Base-by-base conservation (phyloP, 2,113 vertebrate species). In the Plestiodon gilberti region DNA sequence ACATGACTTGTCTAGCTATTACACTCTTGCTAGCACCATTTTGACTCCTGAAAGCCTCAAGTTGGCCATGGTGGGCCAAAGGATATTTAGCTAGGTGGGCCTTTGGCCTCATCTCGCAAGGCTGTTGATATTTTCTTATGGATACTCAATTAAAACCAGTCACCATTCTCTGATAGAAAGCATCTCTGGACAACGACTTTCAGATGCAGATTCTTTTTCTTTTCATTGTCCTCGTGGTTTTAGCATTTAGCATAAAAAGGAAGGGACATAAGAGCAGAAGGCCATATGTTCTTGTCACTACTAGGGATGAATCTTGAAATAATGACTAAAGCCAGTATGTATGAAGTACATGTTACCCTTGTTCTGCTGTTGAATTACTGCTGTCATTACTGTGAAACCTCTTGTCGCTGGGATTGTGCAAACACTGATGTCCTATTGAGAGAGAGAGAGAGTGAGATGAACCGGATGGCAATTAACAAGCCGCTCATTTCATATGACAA, bases 161-260 rank as follows among this genome's bases (percentile, higher is more conserved):
- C 76, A 85, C 28, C 76, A 85, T 85, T 52, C 76, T 33, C 82
- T 78, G 65, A 87, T 93, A 87, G 83, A 89, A 89, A 75, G 55
- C 70, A 90, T 91, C 83, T 81, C 78, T 92, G 77, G 85, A 87
- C 80, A 83, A 15, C 86, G 61, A 57, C 86, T 86, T 93, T 94
- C 86, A 93, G 20, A 67, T 90, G 55, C 88, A 92, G 94, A 88
- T 87, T 92, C 71, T 92, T 92, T 92, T 90, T 91, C 71, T 89
- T 90, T 74, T 77, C 80, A 57, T 40, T 88, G 65, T 87, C 93
- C 79, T 25, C 86, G 38, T 90, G n/a, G 92, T 92, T 95, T 95
- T 89, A 94, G 87, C 89, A 55, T 81, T 52, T 30, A n/a, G n/a
- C 61, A 55, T 57, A 81, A 55, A 77, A 64, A n/a, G 76, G 22